phyloP scores from a whole-genome alignment of 2,888 invertebrate species.

The Euclidia mi region DNA sequence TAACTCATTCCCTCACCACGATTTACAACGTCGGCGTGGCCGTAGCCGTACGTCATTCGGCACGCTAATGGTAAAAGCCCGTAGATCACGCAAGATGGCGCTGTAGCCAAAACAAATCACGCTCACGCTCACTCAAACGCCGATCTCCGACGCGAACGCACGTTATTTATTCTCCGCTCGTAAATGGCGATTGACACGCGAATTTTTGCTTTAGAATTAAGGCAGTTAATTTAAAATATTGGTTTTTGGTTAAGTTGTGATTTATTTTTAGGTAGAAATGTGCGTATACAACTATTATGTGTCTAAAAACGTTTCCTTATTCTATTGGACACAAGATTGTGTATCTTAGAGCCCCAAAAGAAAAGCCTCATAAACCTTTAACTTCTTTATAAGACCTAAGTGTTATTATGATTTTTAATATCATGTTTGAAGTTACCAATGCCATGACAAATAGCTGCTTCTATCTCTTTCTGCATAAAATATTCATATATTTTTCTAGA shows the following conservation, averaged over 20 bases:
- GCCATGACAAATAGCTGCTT: no score
- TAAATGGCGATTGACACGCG: constrained; percentile 59
- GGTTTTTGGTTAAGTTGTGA: not conserved
- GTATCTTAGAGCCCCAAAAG: no score
- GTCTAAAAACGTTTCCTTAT: no score
- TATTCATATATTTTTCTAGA: no score
- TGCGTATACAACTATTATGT: no score
- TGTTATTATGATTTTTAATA: no score
- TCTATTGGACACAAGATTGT: no score
- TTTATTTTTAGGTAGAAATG: constrained; percentile 12
- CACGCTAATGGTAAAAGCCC: constrained; percentile 61
- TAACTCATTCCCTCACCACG: constrained; percentile 48
- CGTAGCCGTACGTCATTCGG: constrained; percentile 48
- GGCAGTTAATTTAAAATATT: constrained; percentile 14
- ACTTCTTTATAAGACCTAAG: no score
- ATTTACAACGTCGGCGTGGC: constrained; percentile 36
- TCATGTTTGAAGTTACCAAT: no score
- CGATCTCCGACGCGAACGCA: constrained; percentile 55
- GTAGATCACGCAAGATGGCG: constrained; percentile 78
- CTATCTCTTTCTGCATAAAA: no score
- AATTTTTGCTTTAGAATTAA: constrained; percentile 38
- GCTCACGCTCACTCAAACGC: constrained; percentile 68
- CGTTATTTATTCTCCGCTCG: constrained; percentile 57
- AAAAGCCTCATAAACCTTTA: no score
- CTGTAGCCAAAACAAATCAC: constrained; percentile 73